phyloP scores from a whole-genome alignment of 2,113 vertebrate species.

The Pitta sordida region DNA sequence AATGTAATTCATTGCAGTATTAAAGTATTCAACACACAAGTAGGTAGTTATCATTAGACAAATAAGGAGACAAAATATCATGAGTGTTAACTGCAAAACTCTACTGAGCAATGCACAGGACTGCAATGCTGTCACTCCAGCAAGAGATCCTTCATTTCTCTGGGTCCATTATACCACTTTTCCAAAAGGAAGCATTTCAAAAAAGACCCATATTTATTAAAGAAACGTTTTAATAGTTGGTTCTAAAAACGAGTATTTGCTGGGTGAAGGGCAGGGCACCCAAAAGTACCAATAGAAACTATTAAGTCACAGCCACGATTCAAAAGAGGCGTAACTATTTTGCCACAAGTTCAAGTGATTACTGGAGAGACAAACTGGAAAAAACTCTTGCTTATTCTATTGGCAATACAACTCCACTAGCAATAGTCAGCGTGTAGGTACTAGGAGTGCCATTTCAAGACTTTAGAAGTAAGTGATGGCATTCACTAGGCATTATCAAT shows the following conservation, averaged over 20 bases:
- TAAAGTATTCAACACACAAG: neutral
- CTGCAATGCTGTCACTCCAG: neutral
- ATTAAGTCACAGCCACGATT: neutral
- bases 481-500: neutral
- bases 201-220: neutral
- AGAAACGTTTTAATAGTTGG: neutral
- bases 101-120: neutral
- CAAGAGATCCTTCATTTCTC: neutral
- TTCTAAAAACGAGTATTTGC: neutral
- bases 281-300: neutral
- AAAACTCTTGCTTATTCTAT: neutral
- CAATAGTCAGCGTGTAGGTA: neutral
- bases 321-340: neutral
- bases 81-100: neutral
- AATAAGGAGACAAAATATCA: neutral
- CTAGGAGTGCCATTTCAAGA: neutral
- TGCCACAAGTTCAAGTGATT: neutral
- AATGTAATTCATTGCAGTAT: neutral
- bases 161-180: neutral
- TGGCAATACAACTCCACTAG: neutral
- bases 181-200: neutral
- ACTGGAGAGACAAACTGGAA: neutral
- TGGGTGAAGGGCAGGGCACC: neutral
- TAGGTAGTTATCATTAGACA: neutral
- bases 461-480: neutral